Evolutionary conservation across 2,888 invertebrate species (phyloP).

Genomic region (Ellobium chinense): DNA sequence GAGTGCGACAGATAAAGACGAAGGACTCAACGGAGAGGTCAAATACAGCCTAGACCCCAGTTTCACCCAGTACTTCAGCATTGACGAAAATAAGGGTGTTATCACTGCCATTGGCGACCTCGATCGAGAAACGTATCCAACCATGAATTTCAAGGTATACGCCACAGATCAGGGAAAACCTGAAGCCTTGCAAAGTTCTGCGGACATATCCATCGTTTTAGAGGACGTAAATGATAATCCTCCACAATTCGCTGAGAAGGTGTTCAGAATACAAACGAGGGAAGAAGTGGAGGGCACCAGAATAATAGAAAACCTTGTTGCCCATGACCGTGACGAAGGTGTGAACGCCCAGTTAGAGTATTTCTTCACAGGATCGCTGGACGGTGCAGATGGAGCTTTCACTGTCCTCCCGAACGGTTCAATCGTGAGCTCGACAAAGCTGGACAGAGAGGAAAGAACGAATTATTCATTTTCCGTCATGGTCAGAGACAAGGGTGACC

Average conservation of each 20-base stretch:
- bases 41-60: slow-evolving; percentile 40
- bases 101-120: slow-evolving; percentile 41
- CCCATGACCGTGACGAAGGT: slow-evolving; percentile 89
- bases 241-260: slow-evolving; percentile 83
- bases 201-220: slow-evolving; percentile 87
- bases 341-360: slow-evolving; percentile 30
- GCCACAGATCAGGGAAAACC: slow-evolving; percentile 86
- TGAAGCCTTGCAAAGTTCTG: slow-evolving; percentile 88
- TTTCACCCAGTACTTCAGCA: slow-evolving; percentile 28
- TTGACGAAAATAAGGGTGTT: slow-evolving; percentile 31
- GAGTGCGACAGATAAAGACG: slow-evolving; percentile 89
- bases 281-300: slow-evolving; percentile 93
- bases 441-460: slow-evolving; percentile 92
- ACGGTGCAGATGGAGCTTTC: slow-evolving; percentile 67
- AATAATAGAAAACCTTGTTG: slow-evolving; percentile 92
- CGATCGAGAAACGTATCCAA: slow-evolving; percentile 83
- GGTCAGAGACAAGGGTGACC: slow-evolving; percentile 86
- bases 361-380: slow-evolving; percentile 31
- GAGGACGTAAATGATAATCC: slow-evolving; percentile 97
- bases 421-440: slow-evolving; percentile 89
- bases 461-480: slow-evolving; percentile 90
- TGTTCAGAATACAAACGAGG: slow-evolving; percentile 79
- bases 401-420: slow-evolving; percentile 91
- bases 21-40: slow-evolving; percentile 40
- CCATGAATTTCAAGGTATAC: slow-evolving; percentile 89